phyloP scores from a whole-genome alignment of 2,113 vertebrate species.

The Nipponia nippon region DNA sequence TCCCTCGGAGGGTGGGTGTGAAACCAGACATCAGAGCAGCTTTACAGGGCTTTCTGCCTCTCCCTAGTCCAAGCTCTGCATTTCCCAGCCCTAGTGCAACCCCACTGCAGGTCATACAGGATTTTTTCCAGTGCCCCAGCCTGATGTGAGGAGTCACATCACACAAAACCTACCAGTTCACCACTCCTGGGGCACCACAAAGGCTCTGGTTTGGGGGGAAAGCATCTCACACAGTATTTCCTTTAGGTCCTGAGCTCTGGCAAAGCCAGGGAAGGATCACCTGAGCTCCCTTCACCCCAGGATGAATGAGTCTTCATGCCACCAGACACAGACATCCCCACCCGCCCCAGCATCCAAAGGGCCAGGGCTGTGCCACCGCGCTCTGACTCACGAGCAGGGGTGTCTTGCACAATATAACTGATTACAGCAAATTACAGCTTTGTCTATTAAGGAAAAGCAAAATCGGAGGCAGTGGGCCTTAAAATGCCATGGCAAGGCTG shows the following conservation, averaged over 20 bases:
- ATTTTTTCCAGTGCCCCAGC: neutral
- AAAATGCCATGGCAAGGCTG: rapidly evolving
- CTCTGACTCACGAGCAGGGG: neutral
- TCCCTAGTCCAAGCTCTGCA: neutral
- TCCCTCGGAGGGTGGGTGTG: neutral
- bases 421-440: neutral
- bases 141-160: neutral
- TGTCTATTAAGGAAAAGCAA: neutral
- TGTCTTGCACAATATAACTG: neutral
- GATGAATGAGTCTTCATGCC: rapidly evolving
- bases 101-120: neutral
- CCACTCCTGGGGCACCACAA: neutral
- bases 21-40: neutral
- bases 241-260: neutral
- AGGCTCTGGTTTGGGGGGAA: neutral
- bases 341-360: neutral
- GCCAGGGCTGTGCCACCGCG: neutral
- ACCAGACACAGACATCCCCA: neutral
- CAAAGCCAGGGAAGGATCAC: neutral
- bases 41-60: neutral
- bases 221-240: neutral
- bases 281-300: neutral
- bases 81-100: neutral
- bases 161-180: neutral
- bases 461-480: neutral